Percentiles rank a stretch among this genome's conserved stretches.
Conservation (phyloP, 2,113 vertebrate species). For the Phyllopteryx taeniolatus region DNA sequence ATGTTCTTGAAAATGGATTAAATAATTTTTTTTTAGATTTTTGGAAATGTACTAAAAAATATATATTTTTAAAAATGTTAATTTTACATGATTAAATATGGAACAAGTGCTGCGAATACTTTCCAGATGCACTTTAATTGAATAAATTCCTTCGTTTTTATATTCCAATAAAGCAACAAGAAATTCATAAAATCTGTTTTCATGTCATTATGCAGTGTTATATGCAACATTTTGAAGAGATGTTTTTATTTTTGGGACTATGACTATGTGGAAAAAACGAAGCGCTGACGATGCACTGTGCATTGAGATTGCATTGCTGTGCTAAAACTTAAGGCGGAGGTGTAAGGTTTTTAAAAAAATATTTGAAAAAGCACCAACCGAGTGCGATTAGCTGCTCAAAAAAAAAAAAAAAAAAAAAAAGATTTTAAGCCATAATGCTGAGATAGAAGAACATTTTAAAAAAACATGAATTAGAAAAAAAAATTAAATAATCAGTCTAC, state of each 20-base stretch:
- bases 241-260: too few species aligned
- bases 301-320: constrained; percentile 23
- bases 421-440: background rate
- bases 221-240: too few species aligned
- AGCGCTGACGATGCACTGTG: constrained; percentile 1
- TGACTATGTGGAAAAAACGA: background rate
- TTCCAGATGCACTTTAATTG: too few species aligned
- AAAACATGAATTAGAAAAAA: background rate
- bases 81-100: too few species aligned
- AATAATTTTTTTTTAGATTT: too few species aligned
- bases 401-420: background rate
- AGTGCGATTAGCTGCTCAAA: background rate
- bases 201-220: too few species aligned
- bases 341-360: constrained; percentile 28
- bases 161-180: too few species aligned
- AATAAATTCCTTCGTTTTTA: too few species aligned
- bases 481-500: background rate
- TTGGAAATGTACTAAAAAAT: too few species aligned
- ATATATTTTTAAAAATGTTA: too few species aligned
- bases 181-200: too few species aligned
- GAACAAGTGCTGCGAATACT: too few species aligned
- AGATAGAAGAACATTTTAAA: background rate
- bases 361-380: background rate
- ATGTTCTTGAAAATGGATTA: background rate
- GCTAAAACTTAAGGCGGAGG: constrained; percentile 35